These are phyloP conservation scores for Drosophila ambigua DNA, from an alignment of 1,140 invertebrate genomes.

Conservation along the genomic window DNA sequence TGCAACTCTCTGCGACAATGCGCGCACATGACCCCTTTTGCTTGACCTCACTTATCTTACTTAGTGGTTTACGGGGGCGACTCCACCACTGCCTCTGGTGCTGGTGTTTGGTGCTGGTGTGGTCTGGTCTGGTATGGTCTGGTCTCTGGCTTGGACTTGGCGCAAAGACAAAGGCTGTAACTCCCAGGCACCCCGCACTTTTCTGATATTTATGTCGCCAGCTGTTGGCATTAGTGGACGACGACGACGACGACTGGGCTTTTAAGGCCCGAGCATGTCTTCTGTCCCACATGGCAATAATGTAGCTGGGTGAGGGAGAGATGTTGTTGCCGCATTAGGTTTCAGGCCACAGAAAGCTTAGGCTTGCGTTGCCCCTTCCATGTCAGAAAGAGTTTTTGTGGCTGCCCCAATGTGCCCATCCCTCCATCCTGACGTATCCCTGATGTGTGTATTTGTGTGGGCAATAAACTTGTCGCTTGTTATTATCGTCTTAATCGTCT, in stretches of 20 bases:
- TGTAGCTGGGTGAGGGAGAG: slow-evolving; percentile 27
- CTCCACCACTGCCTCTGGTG: slow-evolving; percentile 1
- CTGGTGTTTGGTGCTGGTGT: slow-evolving; percentile 15
- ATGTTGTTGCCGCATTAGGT: slow-evolving; percentile 71
- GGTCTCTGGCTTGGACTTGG: slow-evolving; percentile 1
- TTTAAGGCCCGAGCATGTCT: slow-evolving; percentile 70
- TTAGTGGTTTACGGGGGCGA: slow-evolving; percentile 66
- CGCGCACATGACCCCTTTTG: slow-evolving; percentile 81
- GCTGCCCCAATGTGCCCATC: slow-evolving; percentile 45
- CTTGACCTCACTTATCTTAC: slow-evolving; percentile 82
- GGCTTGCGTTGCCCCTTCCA: slow-evolving; percentile 36
- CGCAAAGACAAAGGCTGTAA: slow-evolving; percentile 56
- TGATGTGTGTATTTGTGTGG: slow-evolving; percentile 49
- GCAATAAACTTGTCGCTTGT: slow-evolving; percentile 82
- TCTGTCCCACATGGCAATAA: slow-evolving; percentile 57
- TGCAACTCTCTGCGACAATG: slow-evolving; percentile 61
- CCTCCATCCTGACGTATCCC: slow-evolving; percentile 12
- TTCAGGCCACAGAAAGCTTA: slow-evolving; percentile 78
- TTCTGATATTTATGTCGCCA: slow-evolving; percentile 77
- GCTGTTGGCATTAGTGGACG: slow-evolving; percentile 80
- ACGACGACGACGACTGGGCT: slow-evolving; percentile 38
- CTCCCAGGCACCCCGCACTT: slow-evolving; percentile 6
- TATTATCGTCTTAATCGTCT: slow-evolving; percentile 82
- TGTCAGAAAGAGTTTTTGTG: slow-evolving; percentile 52
- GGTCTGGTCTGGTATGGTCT: slow-evolving; percentile 15